Evolutionary conservation across 2,797 vertebrate species (phyloP).

Genomic region (Schizopygopsis pylzovi): DNA sequence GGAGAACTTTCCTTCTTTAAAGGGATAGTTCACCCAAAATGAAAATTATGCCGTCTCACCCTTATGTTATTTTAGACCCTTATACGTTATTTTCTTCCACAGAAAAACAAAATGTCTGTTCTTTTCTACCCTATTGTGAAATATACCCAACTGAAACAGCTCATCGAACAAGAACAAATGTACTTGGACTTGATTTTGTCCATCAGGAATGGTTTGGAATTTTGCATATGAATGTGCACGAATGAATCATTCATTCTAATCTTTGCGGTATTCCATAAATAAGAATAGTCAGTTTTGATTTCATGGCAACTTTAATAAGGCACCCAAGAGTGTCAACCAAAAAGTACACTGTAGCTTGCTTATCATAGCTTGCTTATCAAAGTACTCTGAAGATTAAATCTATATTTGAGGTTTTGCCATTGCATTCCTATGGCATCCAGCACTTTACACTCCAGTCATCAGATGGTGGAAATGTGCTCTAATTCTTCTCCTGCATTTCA

Average conservation of each 20-base stretch:
- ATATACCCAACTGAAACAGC: not conserved
- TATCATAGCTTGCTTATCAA: not conserved
- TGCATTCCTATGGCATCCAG: not conserved
- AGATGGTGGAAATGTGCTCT: no score
- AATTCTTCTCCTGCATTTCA: no score
- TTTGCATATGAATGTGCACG: not conserved
- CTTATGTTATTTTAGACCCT: not conserved
- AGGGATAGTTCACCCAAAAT: not conserved
- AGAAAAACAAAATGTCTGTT: not conserved
- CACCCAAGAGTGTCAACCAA: not conserved
- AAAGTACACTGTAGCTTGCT: not conserved
- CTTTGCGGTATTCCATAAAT: not conserved
- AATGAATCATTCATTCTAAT: not conserved
- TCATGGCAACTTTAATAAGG: not conserved
- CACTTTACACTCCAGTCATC: not conserved
- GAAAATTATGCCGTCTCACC: not conserved
- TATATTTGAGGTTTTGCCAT: not conserved
- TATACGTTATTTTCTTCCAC: not conserved
- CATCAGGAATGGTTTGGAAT: not conserved
- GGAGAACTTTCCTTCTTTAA: not conserved
- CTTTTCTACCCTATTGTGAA: not conserved
- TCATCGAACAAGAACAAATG: not conserved
- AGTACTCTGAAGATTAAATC: not conserved
- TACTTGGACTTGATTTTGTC: not conserved
- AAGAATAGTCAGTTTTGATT: not conserved